Conservation (phyloP, 2,113 vertebrate species). For the Morone saxatilis region DNA sequence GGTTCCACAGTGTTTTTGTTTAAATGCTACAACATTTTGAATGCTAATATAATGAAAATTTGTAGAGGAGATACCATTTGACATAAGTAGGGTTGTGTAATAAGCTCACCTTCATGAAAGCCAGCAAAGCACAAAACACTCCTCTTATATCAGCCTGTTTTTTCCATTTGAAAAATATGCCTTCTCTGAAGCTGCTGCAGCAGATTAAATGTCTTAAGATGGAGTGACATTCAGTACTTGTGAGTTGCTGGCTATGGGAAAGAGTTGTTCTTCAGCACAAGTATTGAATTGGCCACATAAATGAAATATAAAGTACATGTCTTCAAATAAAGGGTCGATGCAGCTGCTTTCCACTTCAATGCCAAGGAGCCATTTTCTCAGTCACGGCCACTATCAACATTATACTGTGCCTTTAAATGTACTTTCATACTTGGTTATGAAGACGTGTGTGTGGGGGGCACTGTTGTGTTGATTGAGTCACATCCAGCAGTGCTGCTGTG, state of each 20-base stretch:
- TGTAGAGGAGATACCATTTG: background rate
- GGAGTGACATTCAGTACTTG: conserved; percentile 10
- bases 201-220: conserved; percentile 56
- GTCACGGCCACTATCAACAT: conserved; percentile 31
- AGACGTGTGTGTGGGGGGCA: conserved; percentile 43
- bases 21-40: background rate
- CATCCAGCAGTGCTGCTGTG: conserved; percentile 75
- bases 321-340: conserved; percentile 11
- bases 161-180: conserved; percentile 29
- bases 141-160: conserved; percentile 24
- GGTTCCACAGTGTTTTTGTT: background rate
- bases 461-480: conserved; percentile 75
- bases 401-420: conserved; percentile 48
- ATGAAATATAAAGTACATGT: conserved; percentile 4
- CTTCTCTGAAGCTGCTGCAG: conserved; percentile 24
- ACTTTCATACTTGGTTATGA: conserved; percentile 49
- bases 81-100: background rate
- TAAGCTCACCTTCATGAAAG: conserved; percentile 21
- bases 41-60: background rate
- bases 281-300: background rate
- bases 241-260: background rate
- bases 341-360: background rate
- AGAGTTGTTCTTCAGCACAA: conserved; percentile 26
- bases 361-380: conserved; percentile 40
- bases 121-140: conserved; percentile 22